These are phyloP conservation scores for Danionella dracula DNA, from an alignment of 2,797 vertebrate genomes.

Conservation along the genomic window DNA sequence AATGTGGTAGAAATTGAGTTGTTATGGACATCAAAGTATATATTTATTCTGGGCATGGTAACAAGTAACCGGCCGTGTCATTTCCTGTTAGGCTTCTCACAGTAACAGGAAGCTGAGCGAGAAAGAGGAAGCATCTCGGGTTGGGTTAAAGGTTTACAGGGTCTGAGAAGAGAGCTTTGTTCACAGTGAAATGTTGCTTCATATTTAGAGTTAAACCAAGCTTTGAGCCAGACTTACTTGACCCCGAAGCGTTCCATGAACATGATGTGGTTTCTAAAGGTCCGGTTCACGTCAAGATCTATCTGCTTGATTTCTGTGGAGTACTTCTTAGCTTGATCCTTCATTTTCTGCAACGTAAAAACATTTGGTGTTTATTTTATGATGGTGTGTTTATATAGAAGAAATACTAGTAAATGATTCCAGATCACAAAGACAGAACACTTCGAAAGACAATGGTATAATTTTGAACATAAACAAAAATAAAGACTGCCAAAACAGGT, in stretches of 20 bases:
- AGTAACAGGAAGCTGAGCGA: constrained; percentile 71
- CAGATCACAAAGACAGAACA: too few relatives aligned
- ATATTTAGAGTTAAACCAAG: too few relatives aligned
- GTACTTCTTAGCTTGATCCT: constrained; percentile 77
- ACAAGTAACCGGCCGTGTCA: constrained; percentile 14
- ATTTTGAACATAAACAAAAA: too few relatives aligned
- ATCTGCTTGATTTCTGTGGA: constrained; percentile 92
- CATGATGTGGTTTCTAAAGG: constrained; percentile 93
- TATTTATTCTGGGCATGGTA: constrained; percentile 32
- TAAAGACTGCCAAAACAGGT: too few relatives aligned
- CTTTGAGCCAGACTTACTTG: constrained; percentile 70
- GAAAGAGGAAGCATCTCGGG: constrained; percentile 61
- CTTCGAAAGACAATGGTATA: too few relatives aligned
- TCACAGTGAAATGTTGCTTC: too few relatives aligned
- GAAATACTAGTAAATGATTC: too few relatives aligned
- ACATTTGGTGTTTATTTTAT: too few relatives aligned
- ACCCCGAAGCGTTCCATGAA: constrained; percentile 91
- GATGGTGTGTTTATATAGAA: too few relatives aligned
- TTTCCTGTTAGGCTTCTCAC: constrained; percentile 66
- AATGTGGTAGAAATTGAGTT: constrained; percentile 5
- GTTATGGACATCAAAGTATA: constrained; percentile 17
- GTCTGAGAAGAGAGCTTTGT: too few relatives aligned
- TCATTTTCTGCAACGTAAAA: constrained; percentile 78
- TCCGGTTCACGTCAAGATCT: constrained; percentile 87
- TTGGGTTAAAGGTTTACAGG: constrained; percentile 46